These are phyloP conservation scores for Glyptemys insculpta DNA, from an alignment of 2,797 vertebrate genomes.

Conservation along the genomic window DNA sequence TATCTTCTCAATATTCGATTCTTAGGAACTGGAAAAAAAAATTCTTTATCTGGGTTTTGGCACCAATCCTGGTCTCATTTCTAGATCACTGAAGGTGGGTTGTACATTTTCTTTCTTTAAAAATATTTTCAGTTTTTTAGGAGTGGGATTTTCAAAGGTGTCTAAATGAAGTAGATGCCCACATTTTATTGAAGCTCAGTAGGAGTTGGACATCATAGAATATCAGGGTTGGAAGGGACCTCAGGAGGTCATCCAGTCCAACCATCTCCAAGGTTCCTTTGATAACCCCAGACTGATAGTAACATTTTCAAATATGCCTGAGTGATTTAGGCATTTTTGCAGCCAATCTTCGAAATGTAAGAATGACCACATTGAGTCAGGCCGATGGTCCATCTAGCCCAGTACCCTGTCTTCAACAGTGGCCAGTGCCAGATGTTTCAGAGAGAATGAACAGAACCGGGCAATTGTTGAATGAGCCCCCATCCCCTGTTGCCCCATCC, in stretches of 20 bases:
- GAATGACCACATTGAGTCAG: not conserved
- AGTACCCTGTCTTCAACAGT: not conserved
- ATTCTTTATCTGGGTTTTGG: not conserved
- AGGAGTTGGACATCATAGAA: not conserved
- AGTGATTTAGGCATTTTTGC: not conserved
- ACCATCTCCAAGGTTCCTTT: not conserved
- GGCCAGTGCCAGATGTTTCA: not conserved
- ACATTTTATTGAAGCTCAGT: not conserved
- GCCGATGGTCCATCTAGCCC: not conserved
- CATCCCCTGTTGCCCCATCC: not conserved
- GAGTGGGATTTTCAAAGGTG: not conserved
- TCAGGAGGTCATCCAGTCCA: too few species aligned
- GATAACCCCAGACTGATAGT: not conserved
- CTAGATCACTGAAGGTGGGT: not conserved
- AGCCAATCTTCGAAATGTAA: not conserved
- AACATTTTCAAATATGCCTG: not conserved
- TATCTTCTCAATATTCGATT: not conserved
- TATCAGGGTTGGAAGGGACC: too few species aligned
- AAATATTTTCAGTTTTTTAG: not conserved
- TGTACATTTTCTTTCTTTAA: not conserved
- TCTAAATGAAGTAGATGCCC: not conserved
- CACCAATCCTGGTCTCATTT: not conserved
- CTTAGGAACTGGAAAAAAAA: not conserved
- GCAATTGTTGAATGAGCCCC: not conserved
- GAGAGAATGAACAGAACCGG: not conserved